Evolutionary conservation across 2,113 vertebrate genomes (phyloP).

Genomic region (Todiramphus chloris): DNA sequence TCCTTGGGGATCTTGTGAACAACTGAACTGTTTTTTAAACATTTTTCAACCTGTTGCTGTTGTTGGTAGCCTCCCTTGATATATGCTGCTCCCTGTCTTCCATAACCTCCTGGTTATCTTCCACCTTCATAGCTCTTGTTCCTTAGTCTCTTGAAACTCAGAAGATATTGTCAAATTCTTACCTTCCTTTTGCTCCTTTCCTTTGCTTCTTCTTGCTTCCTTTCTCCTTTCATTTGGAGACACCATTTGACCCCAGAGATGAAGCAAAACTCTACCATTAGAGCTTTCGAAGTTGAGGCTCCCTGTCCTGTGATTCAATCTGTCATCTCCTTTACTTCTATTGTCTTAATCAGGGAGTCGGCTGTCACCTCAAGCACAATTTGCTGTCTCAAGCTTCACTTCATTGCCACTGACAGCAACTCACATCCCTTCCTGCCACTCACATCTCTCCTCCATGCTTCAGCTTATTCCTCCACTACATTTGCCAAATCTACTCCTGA

Average conservation of each 20-base stretch:
- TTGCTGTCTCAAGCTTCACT: background rate
- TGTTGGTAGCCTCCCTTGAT: background rate
- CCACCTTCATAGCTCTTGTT: background rate
- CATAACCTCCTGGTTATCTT: background rate
- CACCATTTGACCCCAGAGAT: background rate
- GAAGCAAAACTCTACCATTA: background rate
- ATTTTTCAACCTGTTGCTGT: background rate
- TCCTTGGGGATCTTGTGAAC: background rate
- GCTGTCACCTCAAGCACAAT: background rate
- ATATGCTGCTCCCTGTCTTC: background rate
- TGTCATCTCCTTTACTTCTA: background rate
- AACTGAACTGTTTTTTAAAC: background rate
- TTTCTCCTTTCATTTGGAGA: background rate
- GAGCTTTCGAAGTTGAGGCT: background rate
- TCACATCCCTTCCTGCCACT: background rate
- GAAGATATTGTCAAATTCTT: background rate
- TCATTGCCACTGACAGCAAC: background rate
- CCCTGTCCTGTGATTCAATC: background rate
- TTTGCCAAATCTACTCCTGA: background rate
- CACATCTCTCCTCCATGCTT: background rate
- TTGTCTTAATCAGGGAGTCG: background rate
- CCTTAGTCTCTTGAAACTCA: background rate
- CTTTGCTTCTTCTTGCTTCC: background rate
- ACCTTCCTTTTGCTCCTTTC: background rate
- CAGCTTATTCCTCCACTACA: background rate